These are phyloP conservation scores for Brachionus calyciflorus DNA, from an alignment of 1,140 invertebrate species.

Conservation along the genomic window DNA sequence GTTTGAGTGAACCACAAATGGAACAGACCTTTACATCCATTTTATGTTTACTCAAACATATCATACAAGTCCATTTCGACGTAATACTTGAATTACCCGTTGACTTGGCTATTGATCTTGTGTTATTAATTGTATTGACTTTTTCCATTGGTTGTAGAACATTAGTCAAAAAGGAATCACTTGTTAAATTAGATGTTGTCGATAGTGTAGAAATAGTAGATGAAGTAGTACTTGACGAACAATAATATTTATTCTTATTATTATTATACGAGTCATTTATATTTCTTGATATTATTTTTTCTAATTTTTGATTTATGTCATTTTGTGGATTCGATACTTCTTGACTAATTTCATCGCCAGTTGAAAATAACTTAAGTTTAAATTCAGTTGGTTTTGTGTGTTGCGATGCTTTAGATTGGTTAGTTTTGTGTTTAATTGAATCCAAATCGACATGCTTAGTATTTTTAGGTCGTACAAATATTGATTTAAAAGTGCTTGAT, in stretches of 20 bases:
- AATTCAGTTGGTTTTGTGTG: not conserved
- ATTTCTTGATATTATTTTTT: conserved; percentile 1
- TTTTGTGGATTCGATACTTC: not conserved
- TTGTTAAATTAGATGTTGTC: conserved; percentile 18
- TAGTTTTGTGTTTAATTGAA: not conserved
- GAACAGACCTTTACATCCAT: conserved; percentile 38
- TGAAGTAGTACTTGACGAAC: not conserved
- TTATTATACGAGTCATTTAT: not conserved
- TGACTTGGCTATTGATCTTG: not conserved
- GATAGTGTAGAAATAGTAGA: not conserved
- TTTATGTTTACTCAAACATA: conserved; percentile 33
- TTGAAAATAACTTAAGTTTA: conserved; percentile 26
- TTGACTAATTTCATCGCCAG: not conserved
- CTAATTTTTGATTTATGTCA: not conserved
- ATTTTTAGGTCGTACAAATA: conserved; percentile 24
- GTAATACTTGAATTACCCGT: not conserved
- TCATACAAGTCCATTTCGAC: conserved; percentile 35
- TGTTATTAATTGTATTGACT: too few species aligned
- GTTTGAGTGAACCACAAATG: conserved; percentile 17
- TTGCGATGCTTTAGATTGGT: too few species aligned
- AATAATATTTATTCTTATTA: too few species aligned
- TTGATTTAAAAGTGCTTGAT: conserved; percentile 36
- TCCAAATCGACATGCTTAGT: not conserved
- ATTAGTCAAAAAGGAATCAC: not conserved
- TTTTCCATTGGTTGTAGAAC: too few species aligned